Conservation (phyloP, 2,888 invertebrate genomes). For the Patella ulyssiponensis region DNA sequence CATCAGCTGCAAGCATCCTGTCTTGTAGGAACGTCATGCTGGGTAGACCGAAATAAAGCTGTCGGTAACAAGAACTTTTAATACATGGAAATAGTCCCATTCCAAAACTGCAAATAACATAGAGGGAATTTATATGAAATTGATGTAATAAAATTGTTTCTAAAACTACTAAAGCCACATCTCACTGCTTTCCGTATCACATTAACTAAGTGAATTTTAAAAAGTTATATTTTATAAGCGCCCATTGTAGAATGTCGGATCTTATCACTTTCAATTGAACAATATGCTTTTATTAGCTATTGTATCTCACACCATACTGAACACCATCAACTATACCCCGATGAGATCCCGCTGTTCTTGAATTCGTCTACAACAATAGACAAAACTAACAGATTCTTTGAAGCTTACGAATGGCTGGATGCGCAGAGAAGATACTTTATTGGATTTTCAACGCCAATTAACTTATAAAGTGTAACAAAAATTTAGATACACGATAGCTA, state of each 20-base stretch:
- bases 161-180: too few species aligned
- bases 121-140: too few species aligned
- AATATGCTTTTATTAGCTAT: not conserved
- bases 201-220: too few species aligned
- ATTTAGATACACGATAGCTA: conserved; percentile 4
- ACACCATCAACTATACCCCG: not conserved
- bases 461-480: conserved; percentile 9
- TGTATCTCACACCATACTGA: not conserved
- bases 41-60: too few species aligned
- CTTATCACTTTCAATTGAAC: conserved; percentile 7
- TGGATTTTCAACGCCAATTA: conserved; percentile 2
- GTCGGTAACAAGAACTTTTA: too few species aligned
- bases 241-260: not conserved
- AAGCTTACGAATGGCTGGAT: not conserved
- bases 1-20: too few species aligned
- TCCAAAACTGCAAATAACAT: too few species aligned
- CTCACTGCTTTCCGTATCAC: too few species aligned
- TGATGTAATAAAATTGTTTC: too few species aligned
- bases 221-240: not conserved
- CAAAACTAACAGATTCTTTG: not conserved
- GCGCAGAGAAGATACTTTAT: not conserved
- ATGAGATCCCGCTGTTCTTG: not conserved
- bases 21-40: too few species aligned
- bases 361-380: not conserved
- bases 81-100: too few species aligned